phyloP scores from a whole-genome alignment of 2,113 vertebrate genomes.

The Sebastes fasciatus region DNA sequence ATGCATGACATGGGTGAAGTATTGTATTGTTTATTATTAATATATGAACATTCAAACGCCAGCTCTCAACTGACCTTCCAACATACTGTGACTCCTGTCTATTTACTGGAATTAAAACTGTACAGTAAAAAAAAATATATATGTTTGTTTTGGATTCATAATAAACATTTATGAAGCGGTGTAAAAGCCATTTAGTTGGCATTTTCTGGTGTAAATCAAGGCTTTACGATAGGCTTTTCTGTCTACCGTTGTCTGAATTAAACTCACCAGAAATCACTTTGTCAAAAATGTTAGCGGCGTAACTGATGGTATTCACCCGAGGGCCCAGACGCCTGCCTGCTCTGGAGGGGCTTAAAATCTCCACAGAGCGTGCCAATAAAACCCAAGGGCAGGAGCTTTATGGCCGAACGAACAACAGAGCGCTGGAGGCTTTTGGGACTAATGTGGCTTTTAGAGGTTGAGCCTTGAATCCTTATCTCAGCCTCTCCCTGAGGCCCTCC shows the following conservation, averaged over 20 bases:
- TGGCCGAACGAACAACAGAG: slow-evolving; percentile 51
- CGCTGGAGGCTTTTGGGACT: slow-evolving; percentile 56
- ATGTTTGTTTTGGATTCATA: slow-evolving; percentile 66
- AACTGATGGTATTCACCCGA: slow-evolving; percentile 29
- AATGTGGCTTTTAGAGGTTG: slow-evolving; percentile 69
- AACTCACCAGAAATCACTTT: slow-evolving; percentile 33
- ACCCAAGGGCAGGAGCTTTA: slow-evolving; percentile 67
- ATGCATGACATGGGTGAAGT: slow-evolving; percentile 57
- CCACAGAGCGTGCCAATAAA: slow-evolving; percentile 62
- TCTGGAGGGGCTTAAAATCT: slow-evolving; percentile 54
- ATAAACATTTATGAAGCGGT: slow-evolving; percentile 56
- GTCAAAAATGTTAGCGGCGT: slow-evolving; percentile 22
- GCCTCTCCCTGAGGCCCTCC: slow-evolving; percentile 39
- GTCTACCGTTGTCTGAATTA: not conserved
- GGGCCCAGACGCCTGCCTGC: slow-evolving; percentile 34
- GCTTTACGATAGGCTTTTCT: not conserved
- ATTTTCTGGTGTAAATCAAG: not conserved
- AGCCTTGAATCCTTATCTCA: slow-evolving; percentile 68
- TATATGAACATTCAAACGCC: slow-evolving; percentile 52
- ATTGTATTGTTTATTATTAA: slow-evolving; percentile 40
- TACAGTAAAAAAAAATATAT: slow-evolving; percentile 48
- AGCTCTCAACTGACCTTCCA: slow-evolving; percentile 54
- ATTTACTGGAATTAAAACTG: slow-evolving; percentile 69
- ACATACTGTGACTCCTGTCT: slow-evolving; percentile 73
- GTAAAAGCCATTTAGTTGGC: slow-evolving; percentile 3